Base-by-base conservation (phyloP, 2,888 invertebrate genomes). In the Heteromurus nitidus region DNA sequence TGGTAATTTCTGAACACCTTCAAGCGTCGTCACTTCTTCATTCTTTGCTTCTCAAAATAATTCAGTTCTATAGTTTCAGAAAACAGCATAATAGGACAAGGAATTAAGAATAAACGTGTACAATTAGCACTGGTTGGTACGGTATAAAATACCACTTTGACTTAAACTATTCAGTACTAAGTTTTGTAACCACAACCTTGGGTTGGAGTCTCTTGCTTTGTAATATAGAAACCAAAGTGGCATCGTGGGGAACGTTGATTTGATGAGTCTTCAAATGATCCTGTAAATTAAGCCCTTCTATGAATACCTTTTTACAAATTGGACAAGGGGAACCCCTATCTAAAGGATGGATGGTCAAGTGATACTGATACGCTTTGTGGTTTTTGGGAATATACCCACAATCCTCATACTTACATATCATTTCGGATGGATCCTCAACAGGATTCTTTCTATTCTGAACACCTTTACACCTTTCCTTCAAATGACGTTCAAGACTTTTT, bases 271-370 rank as follows among this genome's bases (percentile, higher is more conserved):
- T 44, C 47, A 44, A 16, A 30, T 67, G 67, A 47, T 67, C 67
- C 28, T 26, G 28, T 30, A 67, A 67, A 67, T 67, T 67, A 28
- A 67, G 50, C 20, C 50, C 28, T 26, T 67, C 67, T 26, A 67
- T 28, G 20, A 28, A 67, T 50, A 26, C 9, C 11, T 47, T 50
- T 3, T 28, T n/a, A 28, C 67, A 67, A 5, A 26, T 26, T 28
- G 11, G 3, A 47, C 67, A 67, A 13, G 31, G 36, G 7, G 20
- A 20, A 13, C 18, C 64, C 22, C 18, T 5, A 28, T 47, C 47
- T 26, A 18, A n/a, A 7, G 67, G 67, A 28, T 67, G 67, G n/a
- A 28, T 7, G 11, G 1, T 7, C 7, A 47, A 47, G 28, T 67
- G 67, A 16, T 22, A 2, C 11, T 26, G 47, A 20, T 47, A 50